A percentile compares a stretch with the other conserved stretches of the same genome.
These are phyloP conservation scores for Thymelicus acteon DNA, from an alignment of 2,888 invertebrate genomes.

Conservation along the genomic window DNA sequence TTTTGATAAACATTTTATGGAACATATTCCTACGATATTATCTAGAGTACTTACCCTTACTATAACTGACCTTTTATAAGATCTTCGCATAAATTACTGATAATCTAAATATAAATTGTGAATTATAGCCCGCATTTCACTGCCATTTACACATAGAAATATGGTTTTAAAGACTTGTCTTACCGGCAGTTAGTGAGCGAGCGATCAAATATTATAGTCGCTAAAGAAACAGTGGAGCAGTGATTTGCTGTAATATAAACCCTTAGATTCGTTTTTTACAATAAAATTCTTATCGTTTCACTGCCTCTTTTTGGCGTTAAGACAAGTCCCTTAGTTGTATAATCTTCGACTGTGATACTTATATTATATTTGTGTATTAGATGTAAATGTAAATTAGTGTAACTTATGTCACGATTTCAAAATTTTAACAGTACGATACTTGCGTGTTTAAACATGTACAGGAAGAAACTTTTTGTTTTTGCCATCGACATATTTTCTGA, in stretches of 20 bases:
- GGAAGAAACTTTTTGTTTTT: constrained; percentile 48
- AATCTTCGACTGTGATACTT: constrained; percentile 84
- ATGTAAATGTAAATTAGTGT: constrained; percentile 68
- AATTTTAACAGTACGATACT: constrained; percentile 52
- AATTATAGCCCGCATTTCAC: constrained; percentile 68
- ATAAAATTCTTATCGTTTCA: background rate
- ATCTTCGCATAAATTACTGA: constrained; percentile 29
- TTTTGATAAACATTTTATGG: constrained; percentile 54
- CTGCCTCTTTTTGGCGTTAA: constrained; percentile 15
- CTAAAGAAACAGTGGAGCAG: background rate
- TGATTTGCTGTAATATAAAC: background rate
- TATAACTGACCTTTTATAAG: constrained; percentile 30
- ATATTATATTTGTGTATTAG: constrained; percentile 82
- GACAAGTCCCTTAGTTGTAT: constrained; percentile 70
- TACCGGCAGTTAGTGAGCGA: constrained; percentile 24
- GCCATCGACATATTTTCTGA: constrained; percentile 72
- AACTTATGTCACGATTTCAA: constrained; percentile 50
- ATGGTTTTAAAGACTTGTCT: constrained; percentile 41
- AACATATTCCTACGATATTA: constrained; percentile 29
- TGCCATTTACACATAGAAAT: constrained; percentile 77
- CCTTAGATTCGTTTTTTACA: background rate
- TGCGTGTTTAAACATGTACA: constrained; percentile 48
- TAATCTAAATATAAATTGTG: constrained; percentile 34
- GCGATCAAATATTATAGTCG: background rate
- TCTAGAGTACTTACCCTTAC: constrained; percentile 23